phyloP scores from a whole-genome alignment of 2,113 vertebrate genomes.

The Chunga burmeisteri region DNA sequence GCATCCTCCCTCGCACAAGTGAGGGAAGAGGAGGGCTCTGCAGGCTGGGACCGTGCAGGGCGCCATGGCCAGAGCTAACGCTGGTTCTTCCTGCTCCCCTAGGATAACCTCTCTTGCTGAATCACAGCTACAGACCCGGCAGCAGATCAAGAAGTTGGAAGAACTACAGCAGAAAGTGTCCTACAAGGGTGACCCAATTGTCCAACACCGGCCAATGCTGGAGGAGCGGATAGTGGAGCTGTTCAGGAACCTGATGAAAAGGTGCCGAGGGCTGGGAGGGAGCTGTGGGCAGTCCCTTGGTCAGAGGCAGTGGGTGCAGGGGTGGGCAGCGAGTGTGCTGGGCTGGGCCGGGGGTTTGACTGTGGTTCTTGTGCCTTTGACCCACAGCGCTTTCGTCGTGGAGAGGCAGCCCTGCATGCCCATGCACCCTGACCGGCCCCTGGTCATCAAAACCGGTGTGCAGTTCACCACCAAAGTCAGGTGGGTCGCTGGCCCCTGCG shows the following conservation, averaged over 20 bases:
- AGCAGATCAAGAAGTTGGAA: constrained; percentile 98
- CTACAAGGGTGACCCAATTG: constrained; percentile 97
- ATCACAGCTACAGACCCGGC: constrained; percentile 97
- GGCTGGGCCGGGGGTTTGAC: neutral
- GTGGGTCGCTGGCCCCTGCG: constrained; percentile 57
- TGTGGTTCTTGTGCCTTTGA: neutral
- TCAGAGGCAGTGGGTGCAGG: fast-evolving
- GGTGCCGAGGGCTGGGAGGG: constrained; percentile 65
- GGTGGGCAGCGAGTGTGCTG: neutral
- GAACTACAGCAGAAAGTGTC: constrained; percentile 98
- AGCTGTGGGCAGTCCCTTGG: neutral
- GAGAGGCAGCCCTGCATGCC: constrained; percentile 99
- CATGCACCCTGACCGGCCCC: constrained; percentile 96
- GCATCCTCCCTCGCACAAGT: neutral
- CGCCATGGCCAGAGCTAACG: neutral
- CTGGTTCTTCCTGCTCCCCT: neutral
- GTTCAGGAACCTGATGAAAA: constrained; percentile 97
- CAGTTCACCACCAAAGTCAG: constrained; percentile 99
- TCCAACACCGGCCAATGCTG: constrained; percentile 94
- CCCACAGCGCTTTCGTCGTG: constrained; percentile 90
- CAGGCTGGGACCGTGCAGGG: fast-evolving
- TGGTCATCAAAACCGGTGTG: constrained; percentile 97
- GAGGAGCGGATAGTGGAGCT: constrained; percentile 96
- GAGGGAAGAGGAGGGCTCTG: neutral
- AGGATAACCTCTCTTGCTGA: constrained; percentile 98